Conservation (phyloP, 2,797 vertebrate species). For the Sarcophilus harrisii region DNA sequence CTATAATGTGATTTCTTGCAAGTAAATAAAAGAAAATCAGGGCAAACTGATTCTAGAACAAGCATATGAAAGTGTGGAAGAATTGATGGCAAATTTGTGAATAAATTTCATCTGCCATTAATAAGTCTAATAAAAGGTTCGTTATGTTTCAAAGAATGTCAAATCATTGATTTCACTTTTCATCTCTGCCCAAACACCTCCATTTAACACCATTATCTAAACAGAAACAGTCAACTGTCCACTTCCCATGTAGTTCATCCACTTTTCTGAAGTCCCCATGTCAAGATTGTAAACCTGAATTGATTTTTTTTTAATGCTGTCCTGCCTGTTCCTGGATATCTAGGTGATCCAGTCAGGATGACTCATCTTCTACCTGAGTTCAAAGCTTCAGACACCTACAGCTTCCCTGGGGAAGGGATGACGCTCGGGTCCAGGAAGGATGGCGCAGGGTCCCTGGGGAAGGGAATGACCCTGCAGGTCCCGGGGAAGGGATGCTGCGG, state of each 20-base stretch:
- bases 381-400: background rate
- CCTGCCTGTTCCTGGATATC: background rate
- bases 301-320: background rate
- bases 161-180: background rate
- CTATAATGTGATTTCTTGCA: background rate
- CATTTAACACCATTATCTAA: background rate
- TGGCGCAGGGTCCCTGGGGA: too few species aligned
- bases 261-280: background rate
- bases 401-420: rapidly evolving
- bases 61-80: background rate
- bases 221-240: background rate
- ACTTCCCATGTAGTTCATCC: background rate
- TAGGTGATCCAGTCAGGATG: background rate
- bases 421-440: too few species aligned
- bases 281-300: background rate
- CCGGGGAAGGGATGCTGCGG: too few species aligned
- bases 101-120: background rate
- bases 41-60: background rate
- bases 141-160: background rate
- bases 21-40: background rate
- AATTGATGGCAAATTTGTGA: background rate
- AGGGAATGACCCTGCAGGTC: too few species aligned
- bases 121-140: background rate
- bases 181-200: background rate
- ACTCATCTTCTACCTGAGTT: background rate